Conservation (phyloP, 2,113 vertebrate genomes). For the Chloebia gouldiae region DNA sequence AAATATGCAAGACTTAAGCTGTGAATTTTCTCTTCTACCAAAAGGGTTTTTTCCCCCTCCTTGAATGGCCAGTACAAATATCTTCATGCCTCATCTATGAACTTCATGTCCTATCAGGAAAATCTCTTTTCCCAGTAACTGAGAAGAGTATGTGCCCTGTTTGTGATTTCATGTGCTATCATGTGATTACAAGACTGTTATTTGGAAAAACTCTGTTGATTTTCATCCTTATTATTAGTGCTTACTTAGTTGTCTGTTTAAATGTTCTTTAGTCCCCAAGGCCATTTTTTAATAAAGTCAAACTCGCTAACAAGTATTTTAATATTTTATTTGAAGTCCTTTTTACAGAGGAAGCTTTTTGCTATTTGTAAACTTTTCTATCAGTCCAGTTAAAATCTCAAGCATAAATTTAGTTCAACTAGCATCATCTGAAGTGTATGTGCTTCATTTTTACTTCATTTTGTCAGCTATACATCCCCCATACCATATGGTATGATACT, state of each 20-base stretch:
- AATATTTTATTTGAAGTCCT: neutral
- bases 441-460: conserved; percentile 32
- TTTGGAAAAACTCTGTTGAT: neutral
- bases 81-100: neutral
- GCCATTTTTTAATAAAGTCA: neutral
- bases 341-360: conserved; percentile 37
- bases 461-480: conserved; percentile 46
- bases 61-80: neutral
- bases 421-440: conserved; percentile 45
- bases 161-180: conserved; percentile 13
- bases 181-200: conserved; percentile 37
- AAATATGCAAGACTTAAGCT: neutral
- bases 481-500: conserved; percentile 39
- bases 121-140: neutral
- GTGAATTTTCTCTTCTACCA: neutral
- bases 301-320: neutral
- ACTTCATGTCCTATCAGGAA: neutral
- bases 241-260: neutral
- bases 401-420: conserved; percentile 61
- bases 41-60: neutral
- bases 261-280: conserved; percentile 4
- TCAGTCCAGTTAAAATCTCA: conserved; percentile 35
- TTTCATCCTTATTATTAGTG: neutral
- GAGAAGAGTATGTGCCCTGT: conserved; percentile 13
- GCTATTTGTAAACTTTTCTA: conserved; percentile 15